Evolutionary conservation across 2,888 invertebrate species (phyloP), one percentile per base, ranked within the genome.

Genomic region (Melikaiella ostensackeni): DNA sequence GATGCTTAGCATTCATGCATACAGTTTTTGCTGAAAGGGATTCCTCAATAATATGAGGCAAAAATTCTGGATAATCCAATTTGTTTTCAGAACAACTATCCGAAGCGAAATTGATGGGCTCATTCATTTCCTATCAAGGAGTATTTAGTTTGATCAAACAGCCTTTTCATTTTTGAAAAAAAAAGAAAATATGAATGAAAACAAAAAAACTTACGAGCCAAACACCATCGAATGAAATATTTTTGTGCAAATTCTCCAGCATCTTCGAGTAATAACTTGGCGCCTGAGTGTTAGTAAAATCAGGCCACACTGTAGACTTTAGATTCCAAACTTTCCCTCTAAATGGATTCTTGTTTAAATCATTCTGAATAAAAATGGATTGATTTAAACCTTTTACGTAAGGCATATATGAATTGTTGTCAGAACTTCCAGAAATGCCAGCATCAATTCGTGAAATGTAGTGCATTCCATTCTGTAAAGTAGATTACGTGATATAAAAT

Each of bases 251-350:
- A n/a, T 93, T 89, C 2, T 92, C 89, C 88, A 97, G 92, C 94
- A 96, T 95, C 78, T 93, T 92, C n/a, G 93, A 92, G 95, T 96
- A 97, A 89, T 96, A 97, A 11, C 93, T 92, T 0, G 94, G 93
- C 0, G 95, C 93, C 75, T 94, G 94, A 0, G 96, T 95, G 89
- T 97, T 94, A 0, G 96, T 96, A 89, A 96, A 97, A 91, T 97
- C 97, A 0, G 97, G 96, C 94, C 95, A 97, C 13, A 95, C 95
- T 0, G 96, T 96, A 0, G 94, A 93, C 1, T 92, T 93, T 0
- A 91, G 90, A 89, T 96, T 96, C 96, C 96, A 96, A 16, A 95
- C 95, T 93, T 96, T 95, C 81, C 96, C 96, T 76, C 94, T 91
- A 85, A 96, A 95, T 7, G 95, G 94, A 77, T 93, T 92, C 42